Base-by-base conservation (phyloP, 2,113 vertebrate genomes). In the Chaetura pelagica region DNA sequence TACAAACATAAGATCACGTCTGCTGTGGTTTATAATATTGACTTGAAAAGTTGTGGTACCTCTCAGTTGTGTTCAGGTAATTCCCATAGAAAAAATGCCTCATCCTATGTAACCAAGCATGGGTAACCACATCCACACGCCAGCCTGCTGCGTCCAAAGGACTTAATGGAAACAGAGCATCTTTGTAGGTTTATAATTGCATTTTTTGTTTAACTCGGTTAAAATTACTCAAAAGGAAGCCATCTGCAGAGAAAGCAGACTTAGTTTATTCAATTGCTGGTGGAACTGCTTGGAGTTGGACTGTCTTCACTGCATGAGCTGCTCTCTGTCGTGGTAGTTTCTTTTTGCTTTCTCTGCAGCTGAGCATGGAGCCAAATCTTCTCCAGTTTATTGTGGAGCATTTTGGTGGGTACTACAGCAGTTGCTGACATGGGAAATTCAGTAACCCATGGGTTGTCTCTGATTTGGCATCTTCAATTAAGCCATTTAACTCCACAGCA, bases 261-360 rank as follows among this genome's bases (percentile, higher is more conserved):
- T 23, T 46, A 4, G 0, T n/a, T 27, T 62, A 21, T 27, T 62
- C 44, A 17, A 0, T 14, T 48, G 64, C 46, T 34, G 61, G 34
- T 61, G 24, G 61, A 34, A 23, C 48, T 52, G 38, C 40, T 40
- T 42, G 34, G 48, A 49, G 54, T 35, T 42, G 61, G 38, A 14
- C 30, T 0, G 17, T 8, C 68, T 48, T 54, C 8, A 5, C 38
- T 40, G 68, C 23, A 54, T 16, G 73, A 30, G 42, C 48, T 76
- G 55, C 57, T 82, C 13, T 44, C 22, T 29, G 9, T 1, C 0
- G 24, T 21, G 1, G 1, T 7, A 0, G 63, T 71, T 51, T 35
- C 23, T 62, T 75, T 55, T 52, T 3, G 1, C 40, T 18, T 58
- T 66, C 17, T 19, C n/a, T 34, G 12, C 46, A 26, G 48, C 46